phyloP scores from a whole-genome alignment of 30 jellyfish, hydroid and myxozoan genomes.

The Catostylus mosaicus region DNA sequence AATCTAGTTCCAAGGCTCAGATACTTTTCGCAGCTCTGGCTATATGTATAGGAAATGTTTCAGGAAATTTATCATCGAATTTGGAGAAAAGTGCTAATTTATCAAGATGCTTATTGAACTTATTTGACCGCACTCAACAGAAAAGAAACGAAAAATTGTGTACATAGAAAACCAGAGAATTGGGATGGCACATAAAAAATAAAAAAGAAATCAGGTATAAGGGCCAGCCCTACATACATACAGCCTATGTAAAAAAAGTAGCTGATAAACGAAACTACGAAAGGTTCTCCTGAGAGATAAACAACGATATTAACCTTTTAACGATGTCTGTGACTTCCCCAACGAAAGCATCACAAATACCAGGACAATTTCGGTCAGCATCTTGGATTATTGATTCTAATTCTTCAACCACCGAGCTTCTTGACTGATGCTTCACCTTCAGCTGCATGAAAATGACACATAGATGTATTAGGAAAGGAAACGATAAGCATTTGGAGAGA shows the following conservation, averaged over 20 bases:
- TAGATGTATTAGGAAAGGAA: background rate
- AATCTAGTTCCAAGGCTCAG: too few relatives aligned
- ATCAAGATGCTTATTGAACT: too few relatives aligned
- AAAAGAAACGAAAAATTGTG: background rate
- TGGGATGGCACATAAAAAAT: too few relatives aligned
- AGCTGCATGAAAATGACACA: conserved; percentile 56
- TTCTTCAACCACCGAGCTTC: conserved; percentile 88
- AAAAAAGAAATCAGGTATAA: background rate
- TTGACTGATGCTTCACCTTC: conserved; percentile 87
- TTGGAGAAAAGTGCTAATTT: too few relatives aligned
- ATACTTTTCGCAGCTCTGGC: too few relatives aligned
- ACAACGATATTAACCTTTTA: conserved; percentile 63
- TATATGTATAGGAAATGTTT: too few relatives aligned
- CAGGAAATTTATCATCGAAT: too few relatives aligned
- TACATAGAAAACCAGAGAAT: background rate
- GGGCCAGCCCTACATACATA: too few relatives aligned
- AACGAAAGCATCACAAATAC: conserved; percentile 97
- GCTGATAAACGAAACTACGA: background rate
- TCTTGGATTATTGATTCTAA: conserved; percentile 79
- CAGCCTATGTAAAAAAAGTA: background rate
- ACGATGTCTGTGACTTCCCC: conserved; percentile 98
- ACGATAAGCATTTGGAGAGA: background rate
- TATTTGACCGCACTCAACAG: background rate
- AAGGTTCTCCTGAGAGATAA: background rate
- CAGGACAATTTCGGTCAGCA: conserved; percentile 92